phyloP scores from a whole-genome alignment of 2,113 vertebrate genomes.

The Engraulis encrasicolus region DNA sequence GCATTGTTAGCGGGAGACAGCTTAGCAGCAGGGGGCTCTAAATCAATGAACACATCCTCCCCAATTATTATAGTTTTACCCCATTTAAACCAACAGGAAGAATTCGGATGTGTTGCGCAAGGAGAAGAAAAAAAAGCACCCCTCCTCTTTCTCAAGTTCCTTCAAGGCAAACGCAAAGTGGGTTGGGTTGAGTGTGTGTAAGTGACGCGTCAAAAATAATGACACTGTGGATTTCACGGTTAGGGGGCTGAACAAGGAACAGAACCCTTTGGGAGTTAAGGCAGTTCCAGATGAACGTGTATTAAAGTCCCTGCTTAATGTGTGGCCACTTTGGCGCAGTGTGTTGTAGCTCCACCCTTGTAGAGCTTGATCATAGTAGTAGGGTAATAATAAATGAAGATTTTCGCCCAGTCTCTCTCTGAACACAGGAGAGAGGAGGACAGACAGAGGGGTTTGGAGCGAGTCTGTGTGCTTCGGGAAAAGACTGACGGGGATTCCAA shows the following conservation, averaged over 20 bases:
- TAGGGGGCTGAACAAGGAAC: constrained; percentile 44
- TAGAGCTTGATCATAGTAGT: constrained; percentile 63
- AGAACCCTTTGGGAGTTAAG: neutral
- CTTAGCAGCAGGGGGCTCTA: constrained; percentile 79
- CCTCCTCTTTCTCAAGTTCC: constrained; percentile 58
- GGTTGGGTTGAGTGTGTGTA: constrained; percentile 76
- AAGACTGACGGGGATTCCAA: neutral
- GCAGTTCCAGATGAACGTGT: constrained; percentile 59
- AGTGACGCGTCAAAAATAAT: constrained; percentile 79
- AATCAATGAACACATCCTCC: constrained; percentile 84
- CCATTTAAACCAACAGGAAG: constrained; percentile 68
- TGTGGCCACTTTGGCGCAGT: constrained; percentile 36
- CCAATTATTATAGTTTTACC: constrained; percentile 73
- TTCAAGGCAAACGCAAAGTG: constrained; percentile 69
- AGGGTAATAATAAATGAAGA: neutral
- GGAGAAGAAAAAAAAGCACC: too few relatives aligned
- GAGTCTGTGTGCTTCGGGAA: neutral
- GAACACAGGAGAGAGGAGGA: neutral
- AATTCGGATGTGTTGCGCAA: constrained; percentile 62
- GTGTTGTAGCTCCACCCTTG: constrained; percentile 47
- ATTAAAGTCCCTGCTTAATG: constrained; percentile 68
- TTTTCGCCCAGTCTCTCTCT: neutral
- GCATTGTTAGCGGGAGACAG: constrained; percentile 85
- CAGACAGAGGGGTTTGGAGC: too few relatives aligned
- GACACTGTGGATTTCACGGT: constrained; percentile 78